Conservation (phyloP, 2,888 invertebrate species). For the Augiades crinisus region DNA sequence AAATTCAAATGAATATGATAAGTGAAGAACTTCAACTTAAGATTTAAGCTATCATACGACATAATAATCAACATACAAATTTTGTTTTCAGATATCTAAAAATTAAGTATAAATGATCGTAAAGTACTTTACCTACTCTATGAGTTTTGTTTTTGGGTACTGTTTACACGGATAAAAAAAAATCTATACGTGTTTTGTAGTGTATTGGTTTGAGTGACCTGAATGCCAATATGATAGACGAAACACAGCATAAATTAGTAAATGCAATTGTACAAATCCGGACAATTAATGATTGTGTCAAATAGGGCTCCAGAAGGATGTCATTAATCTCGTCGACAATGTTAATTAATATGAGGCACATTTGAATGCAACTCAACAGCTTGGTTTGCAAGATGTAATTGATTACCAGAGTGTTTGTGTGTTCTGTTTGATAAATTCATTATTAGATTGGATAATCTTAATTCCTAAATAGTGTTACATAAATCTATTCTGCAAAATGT, state of each 20-base stretch:
- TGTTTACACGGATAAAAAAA: too few species aligned
- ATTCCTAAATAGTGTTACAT: too few species aligned
- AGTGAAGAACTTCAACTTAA: too few species aligned
- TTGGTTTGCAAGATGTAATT: conserved; percentile 3
- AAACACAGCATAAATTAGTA: background rate
- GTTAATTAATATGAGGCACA: conserved; percentile 8
- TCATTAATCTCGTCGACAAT: conserved; percentile 13
- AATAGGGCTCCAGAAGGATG: background rate
- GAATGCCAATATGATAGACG: background rate
- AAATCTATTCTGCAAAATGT: too few species aligned
- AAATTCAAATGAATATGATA: too few species aligned
- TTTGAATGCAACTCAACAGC: background rate
- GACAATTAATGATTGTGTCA: conserved; percentile 9
- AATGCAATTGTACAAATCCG: background rate
- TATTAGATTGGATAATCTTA: background rate
- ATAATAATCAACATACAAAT: too few species aligned
- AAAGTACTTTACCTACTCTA: too few species aligned
- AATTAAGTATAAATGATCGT: too few species aligned
- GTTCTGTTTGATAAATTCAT: background rate
- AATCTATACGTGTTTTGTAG: too few species aligned
- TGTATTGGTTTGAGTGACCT: background rate
- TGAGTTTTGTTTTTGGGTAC: too few species aligned
- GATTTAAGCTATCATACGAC: too few species aligned
- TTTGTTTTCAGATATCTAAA: too few species aligned
- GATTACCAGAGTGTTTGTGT: background rate